Percentiles rank a stretch among this genome's conserved stretches.
Evolutionary conservation across 2,113 vertebrate genomes (phyloP).

Genomic region (Gambusia affinis): DNA sequence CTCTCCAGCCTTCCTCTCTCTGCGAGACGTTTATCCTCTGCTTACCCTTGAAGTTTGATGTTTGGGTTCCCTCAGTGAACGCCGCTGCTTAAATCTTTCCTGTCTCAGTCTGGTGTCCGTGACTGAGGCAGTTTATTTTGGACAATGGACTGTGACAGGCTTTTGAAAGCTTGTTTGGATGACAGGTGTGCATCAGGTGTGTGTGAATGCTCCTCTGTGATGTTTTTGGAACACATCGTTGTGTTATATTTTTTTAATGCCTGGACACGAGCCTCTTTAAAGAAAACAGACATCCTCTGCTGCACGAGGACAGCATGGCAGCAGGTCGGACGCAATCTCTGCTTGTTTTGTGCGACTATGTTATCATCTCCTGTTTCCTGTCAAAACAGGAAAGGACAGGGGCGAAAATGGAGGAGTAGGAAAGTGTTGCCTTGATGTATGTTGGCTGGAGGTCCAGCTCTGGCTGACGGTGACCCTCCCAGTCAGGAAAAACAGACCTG

Average conservation of each 20-base stretch:
- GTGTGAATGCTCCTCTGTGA: background rate
- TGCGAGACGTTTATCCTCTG: constrained; percentile 55
- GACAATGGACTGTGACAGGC: constrained; percentile 26
- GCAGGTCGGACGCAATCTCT: constrained; percentile 63
- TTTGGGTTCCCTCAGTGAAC: constrained; percentile 65
- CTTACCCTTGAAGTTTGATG: constrained; percentile 46
- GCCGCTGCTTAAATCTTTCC: constrained; percentile 60
- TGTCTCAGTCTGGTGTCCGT: constrained; percentile 54
- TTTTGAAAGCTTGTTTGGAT: constrained; percentile 37
- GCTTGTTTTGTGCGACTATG: constrained; percentile 72
- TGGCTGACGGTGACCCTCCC: constrained; percentile 65
- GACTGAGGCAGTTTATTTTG: constrained; percentile 72
- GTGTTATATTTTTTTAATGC: constrained; percentile 34
- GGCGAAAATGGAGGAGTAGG: constrained; percentile 73
- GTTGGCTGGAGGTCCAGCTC: constrained; percentile 68
- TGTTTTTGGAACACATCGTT: constrained; percentile 22
- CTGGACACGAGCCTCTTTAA: constrained; percentile 52
- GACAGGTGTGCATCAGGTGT: constrained; percentile 41
- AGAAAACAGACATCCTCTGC: constrained; percentile 57
- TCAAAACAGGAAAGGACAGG: constrained; percentile 81
- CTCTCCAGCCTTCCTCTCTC: constrained; percentile 20
- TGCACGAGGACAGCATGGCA: constrained; percentile 53
- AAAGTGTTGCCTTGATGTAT: constrained; percentile 77
- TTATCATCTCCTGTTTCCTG: constrained; percentile 80
- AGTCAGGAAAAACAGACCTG: constrained; percentile 72